Percentiles rank a stretch among this genome's conserved stretches.
phyloP scores from a whole-genome alignment of 2,113 vertebrate species.

The Austrofundulus limnaeus region DNA sequence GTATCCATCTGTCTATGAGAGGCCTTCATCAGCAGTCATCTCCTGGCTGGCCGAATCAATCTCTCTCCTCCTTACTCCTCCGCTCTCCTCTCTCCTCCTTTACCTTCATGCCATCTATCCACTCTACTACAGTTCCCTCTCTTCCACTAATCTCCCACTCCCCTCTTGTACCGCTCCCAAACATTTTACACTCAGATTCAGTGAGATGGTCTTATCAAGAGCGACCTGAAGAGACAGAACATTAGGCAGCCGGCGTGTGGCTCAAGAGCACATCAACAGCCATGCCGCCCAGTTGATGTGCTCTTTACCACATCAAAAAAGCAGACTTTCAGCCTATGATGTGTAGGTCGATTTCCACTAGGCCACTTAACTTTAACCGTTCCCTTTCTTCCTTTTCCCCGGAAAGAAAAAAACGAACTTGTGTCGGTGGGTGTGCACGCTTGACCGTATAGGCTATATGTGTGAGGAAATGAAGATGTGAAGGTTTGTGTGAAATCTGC shows the following conservation, averaged over 20 bases:
- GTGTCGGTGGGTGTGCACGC: neutral
- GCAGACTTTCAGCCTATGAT: constrained; percentile 25
- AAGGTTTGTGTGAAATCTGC: constrained; percentile 69
- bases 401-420: neutral
- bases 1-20: constrained; percentile 77
- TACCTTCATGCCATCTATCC: constrained; percentile 49
- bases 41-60: constrained; percentile 77
- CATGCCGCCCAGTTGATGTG: neutral
- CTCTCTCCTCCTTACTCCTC: constrained; percentile 55
- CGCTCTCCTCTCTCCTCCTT: constrained; percentile 38
- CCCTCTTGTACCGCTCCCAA: constrained; percentile 45
- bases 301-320: constrained; percentile 23
- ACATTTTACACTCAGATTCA: constrained; percentile 56
- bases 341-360: constrained; percentile 14
- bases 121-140: constrained; percentile 36
- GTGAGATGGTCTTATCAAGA: constrained; percentile 38
- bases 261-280: constrained; percentile 55
- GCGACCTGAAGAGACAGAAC: constrained; percentile 22
- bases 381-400: constrained; percentile 33
- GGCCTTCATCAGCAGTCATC: constrained; percentile 78
- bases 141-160: constrained; percentile 45
- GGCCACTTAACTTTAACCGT: constrained; percentile 22
- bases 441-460: constrained; percentile 20
- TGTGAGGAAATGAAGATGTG: constrained; percentile 53
- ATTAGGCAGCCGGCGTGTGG: constrained; percentile 30